phyloP scores from a whole-genome alignment of 2,888 invertebrate genomes.

The Noctua janthe region DNA sequence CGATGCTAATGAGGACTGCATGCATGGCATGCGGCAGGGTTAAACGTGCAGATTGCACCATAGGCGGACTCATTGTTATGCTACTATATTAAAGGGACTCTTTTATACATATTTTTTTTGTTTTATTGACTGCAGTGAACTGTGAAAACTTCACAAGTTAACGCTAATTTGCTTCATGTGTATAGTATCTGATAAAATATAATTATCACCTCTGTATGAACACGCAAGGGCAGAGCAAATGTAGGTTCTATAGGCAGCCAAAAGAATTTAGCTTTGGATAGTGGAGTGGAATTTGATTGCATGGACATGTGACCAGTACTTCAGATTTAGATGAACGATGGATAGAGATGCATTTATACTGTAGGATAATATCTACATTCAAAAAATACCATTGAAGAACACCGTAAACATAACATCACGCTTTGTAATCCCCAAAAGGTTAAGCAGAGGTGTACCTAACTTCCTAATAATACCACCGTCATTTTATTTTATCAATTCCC shows the following conservation, averaged over 20 bases:
- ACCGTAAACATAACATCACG: not conserved
- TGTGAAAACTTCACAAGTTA: not conserved
- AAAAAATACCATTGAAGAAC: not conserved
- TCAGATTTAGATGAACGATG: not conserved
- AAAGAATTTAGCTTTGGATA: not conserved
- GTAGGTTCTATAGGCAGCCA: not conserved
- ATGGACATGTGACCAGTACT: not conserved
- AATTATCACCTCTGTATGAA: slow-evolving; percentile 12
- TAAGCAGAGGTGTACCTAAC: not conserved
- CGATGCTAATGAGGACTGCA: slow-evolving; percentile 61
- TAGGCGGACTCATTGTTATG: slow-evolving; percentile 12
- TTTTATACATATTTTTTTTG: not conserved
- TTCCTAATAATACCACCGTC: not conserved
- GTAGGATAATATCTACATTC: not conserved
- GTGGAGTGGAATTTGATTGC: too few species aligned
- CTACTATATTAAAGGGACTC: not conserved
- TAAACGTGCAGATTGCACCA: slow-evolving; percentile 26
- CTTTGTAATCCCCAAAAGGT: not conserved
- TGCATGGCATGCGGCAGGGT: slow-evolving; percentile 26
- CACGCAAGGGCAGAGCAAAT: not conserved
- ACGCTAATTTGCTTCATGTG: not conserved
- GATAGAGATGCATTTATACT: not conserved
- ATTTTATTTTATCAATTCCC: not conserved
- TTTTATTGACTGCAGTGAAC: not conserved
- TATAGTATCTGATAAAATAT: not conserved